These are phyloP conservation scores for Ennomos quercinarius DNA, from an alignment of 2,888 invertebrate genomes.

Conservation along the genomic window DNA sequence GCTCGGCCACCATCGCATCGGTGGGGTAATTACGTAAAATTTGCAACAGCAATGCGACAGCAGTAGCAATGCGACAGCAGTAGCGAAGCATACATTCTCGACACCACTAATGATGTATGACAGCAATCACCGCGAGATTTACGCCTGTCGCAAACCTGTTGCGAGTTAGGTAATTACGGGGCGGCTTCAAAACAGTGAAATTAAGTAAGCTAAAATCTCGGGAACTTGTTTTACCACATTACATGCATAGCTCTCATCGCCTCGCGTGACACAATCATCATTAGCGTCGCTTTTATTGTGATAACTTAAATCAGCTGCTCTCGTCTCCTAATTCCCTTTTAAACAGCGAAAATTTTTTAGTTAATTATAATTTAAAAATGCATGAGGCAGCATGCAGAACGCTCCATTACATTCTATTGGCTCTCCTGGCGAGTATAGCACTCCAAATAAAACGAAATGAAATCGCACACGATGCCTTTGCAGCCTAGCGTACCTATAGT, in stretches of 20 bases:
- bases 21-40: too few relatives aligned
- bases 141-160: too few relatives aligned
- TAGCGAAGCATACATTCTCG: too few relatives aligned
- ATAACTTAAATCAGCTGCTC: slow-evolving; percentile 55
- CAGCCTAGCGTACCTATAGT: slow-evolving; percentile 42
- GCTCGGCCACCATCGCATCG: too few relatives aligned
- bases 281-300: slow-evolving; percentile 55
- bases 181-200: neutral
- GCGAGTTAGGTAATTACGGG: too few relatives aligned
- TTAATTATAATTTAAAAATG: slow-evolving; percentile 50
- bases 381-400: slow-evolving; percentile 35
- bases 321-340: slow-evolving; percentile 18
- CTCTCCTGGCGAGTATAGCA: slow-evolving; percentile 47
- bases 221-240: slow-evolving; percentile 8
- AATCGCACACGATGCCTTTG: slow-evolving; percentile 55
- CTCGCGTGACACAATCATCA: slow-evolving; percentile 54
- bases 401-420: slow-evolving; percentile 51
- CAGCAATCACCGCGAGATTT: too few relatives aligned
- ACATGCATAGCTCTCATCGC: slow-evolving; percentile 32
- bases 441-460: slow-evolving; percentile 68
- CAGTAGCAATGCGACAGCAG: too few relatives aligned
- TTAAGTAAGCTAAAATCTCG: neutral
- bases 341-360: slow-evolving; percentile 25
- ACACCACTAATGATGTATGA: too few relatives aligned
- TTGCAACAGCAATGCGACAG: too few relatives aligned